phyloP scores from a whole-genome alignment of 2,113 vertebrate species.

The Ophthalmolycus amberensis region DNA sequence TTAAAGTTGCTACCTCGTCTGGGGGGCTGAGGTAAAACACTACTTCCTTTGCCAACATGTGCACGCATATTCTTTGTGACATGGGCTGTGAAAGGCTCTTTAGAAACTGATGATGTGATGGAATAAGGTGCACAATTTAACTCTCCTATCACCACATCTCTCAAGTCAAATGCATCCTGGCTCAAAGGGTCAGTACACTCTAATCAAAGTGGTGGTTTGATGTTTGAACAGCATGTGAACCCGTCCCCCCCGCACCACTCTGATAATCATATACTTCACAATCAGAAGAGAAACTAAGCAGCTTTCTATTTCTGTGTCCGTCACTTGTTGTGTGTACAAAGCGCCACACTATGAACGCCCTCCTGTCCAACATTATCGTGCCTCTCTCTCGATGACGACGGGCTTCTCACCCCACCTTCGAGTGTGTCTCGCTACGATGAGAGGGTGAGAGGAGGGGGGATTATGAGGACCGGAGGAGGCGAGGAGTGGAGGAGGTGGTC shows the following conservation, averaged over 20 bases:
- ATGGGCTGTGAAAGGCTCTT: background rate
- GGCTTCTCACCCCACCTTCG: background rate
- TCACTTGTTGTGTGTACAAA: background rate
- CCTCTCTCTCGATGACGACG: background rate
- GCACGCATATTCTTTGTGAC: too few relatives aligned
- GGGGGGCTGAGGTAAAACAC: too few relatives aligned
- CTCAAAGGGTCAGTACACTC: background rate
- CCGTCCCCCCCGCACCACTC: background rate
- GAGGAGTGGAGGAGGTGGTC: background rate
- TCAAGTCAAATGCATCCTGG: background rate
- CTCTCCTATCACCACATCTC: background rate
- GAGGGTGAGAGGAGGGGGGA: background rate
- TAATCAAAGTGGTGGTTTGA: background rate
- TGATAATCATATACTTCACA: background rate
- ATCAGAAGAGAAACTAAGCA: background rate
- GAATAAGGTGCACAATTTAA: background rate
- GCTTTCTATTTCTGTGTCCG: background rate
- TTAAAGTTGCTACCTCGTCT: too few relatives aligned
- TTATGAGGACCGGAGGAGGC: constrained; percentile 18
- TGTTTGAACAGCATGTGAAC: background rate
- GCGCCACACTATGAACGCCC: background rate
- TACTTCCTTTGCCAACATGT: too few relatives aligned
- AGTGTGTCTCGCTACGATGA: background rate
- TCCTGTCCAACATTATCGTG: background rate
- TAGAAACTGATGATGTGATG: background rate